Base-by-base conservation (phyloP, 2,797 vertebrate genomes). In the Allobates femoralis region DNA sequence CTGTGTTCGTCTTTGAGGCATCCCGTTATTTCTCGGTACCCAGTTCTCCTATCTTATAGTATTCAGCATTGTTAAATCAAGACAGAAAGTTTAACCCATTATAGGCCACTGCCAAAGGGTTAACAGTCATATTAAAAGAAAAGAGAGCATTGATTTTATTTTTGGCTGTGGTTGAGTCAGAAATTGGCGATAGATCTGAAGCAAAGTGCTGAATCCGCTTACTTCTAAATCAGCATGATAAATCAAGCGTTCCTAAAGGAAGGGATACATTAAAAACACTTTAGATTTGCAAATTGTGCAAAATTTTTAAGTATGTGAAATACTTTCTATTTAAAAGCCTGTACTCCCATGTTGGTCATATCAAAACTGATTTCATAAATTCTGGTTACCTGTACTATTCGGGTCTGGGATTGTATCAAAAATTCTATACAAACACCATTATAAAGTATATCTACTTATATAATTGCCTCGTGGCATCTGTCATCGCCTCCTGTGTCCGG, bases 221-320 rank as follows among this genome's bases (percentile, higher is more conserved):
- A 41, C 30, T 79, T 37, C 21, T 62, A 46, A 71, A 64, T 75
- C 85, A 81, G 78, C 78, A 75, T 66, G 78, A 79, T 74, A 86
- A 86, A 81, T 86, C 85, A 86, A 55, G 78, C 79, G 21, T 86
- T 75, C 28, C 67, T 75, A 80, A 75, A 32, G 66, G 30, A 81
- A 62, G 26, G 56, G 50, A 81, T 19, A 28, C 76, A 60, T 79
- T 60, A 79, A 60, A 23, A 60, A 41, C 2, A 15, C 14, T 41
- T 41, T 58, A 46, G 18, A 60, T 79, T 60, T 79, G 77, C 77
- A 62, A 46, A 79, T 60, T 41, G 56, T 79, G 77, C 77, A 60
- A 56, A 79, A 79, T 41, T 41, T 60, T 41, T 41, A 41, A 34
- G 34, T 15, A 50, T 41, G 21, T 5, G 60, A 62, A n/a, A 37